phyloP scores from a whole-genome alignment of 2,888 invertebrate species.

The Deilephila elpenor region DNA sequence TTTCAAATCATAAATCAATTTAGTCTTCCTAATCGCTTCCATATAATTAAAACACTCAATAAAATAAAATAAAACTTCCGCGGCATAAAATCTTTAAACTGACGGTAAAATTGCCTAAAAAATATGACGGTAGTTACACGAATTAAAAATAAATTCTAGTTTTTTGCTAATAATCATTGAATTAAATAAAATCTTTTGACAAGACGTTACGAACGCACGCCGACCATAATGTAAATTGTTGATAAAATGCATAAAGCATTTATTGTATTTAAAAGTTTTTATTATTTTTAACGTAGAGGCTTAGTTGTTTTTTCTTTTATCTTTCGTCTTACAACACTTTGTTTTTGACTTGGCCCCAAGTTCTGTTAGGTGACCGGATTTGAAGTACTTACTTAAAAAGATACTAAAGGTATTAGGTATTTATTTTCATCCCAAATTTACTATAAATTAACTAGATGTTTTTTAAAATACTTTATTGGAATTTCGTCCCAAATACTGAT shows the following conservation, averaged over 20 bases:
- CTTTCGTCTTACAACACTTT: neutral
- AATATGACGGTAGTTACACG: neutral
- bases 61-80: too few relatives aligned
- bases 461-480: too few relatives aligned
- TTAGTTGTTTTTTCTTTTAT: slow-evolving; percentile 13
- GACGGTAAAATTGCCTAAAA: neutral
- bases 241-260: slow-evolving; percentile 23
- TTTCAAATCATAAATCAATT: too few relatives aligned
- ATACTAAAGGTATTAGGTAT: too few relatives aligned
- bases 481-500: too few relatives aligned
- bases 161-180: neutral
- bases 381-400: too few relatives aligned
- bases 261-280: slow-evolving; percentile 18
- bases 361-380: neutral
- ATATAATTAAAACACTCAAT: too few relatives aligned
- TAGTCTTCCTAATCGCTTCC: too few relatives aligned
- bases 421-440: too few relatives aligned
- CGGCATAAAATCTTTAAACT: too few relatives aligned
- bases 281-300: slow-evolving; percentile 13
- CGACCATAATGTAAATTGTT: slow-evolving; percentile 22
- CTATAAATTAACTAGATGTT: too few relatives aligned
- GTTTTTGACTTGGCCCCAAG: neutral
- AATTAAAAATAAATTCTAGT: neutral
- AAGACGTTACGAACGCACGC: neutral
- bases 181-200: neutral